Evolutionary conservation across 2,888 invertebrate species (phyloP), one percentile per base, ranked within the genome.

Genomic region (Orthosia gracilis): DNA sequence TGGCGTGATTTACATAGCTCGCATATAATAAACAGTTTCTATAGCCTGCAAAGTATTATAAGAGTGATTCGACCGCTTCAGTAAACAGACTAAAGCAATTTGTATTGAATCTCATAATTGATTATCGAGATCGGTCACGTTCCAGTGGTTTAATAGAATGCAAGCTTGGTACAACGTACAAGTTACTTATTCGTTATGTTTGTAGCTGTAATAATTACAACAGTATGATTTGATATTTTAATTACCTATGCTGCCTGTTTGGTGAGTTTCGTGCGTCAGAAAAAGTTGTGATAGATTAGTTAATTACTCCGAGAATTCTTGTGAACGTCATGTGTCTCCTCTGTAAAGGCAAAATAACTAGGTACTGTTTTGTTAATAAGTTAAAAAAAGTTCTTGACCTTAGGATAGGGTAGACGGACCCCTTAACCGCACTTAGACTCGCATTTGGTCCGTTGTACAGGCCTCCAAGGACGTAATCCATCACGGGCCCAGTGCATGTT

Each of bases 41-140:
- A 26, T 45, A 57, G 23, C 9, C 59, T 4, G 21, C 67, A 73
- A 50, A 71, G 67, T 77, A 82, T 72, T 78, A 67, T 40, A 69
- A 71, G 76, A 77, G 76, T 82, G 66, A 77, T 69, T 80, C 65
- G 21, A 67, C 31, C 63, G 58, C 59, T 71, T 69, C 65, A 66
- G 68, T 74, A 79, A 52, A 75, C 75, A 68, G 49, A 75, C 40
- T 73, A 66, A 63, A 69, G 57, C 80, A 62, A 80, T 83, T 83
- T 80, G 65, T 71, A 82, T 82, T 80, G 75, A 75, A 71, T 71
- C 84, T 71, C 58, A 83, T 83, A 70, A 85, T 85, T 82, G 76
- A 85, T 80, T 81, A 81, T 79, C 65, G 69, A 73, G 71, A 82
- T 69, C 76, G 66, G 78, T 74, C 59, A 61, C 76, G 76, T 80